These are phyloP conservation scores for Augiades crinisus DNA, from an alignment of 2,888 invertebrate genomes.

Conservation along the genomic window DNA sequence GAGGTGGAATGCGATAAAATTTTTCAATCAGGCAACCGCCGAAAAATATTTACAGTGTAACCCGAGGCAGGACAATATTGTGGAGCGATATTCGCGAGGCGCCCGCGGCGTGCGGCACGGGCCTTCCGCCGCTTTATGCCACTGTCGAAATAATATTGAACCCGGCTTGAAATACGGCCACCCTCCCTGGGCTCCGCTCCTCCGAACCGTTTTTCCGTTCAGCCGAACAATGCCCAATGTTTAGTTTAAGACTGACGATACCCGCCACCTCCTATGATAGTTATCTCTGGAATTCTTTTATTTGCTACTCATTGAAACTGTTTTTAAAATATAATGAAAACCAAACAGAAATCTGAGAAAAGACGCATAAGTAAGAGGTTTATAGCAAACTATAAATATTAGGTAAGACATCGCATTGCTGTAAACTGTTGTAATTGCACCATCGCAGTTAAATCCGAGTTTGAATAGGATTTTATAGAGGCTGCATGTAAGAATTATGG, in stretches of 20 bases:
- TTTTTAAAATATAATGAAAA: no score
- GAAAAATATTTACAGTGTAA: slow-evolving; percentile 79
- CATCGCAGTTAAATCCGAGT: slow-evolving; percentile 10
- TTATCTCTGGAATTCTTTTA: neutral
- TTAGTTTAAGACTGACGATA: slow-evolving; percentile 63
- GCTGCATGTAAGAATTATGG: slow-evolving; percentile 21
- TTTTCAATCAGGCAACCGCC: slow-evolving; percentile 77
- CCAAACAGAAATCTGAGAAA: no score
- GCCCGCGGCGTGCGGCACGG: slow-evolving; percentile 65
- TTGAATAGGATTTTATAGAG: slow-evolving; percentile 20
- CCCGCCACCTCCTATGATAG: slow-evolving; percentile 31
- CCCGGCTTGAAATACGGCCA: slow-evolving; percentile 76
- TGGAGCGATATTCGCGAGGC: slow-evolving; percentile 59
- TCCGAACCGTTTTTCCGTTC: slow-evolving; percentile 74
- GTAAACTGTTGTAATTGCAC: slow-evolving; percentile 18
- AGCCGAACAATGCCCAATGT: slow-evolving; percentile 68
- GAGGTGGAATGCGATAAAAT: slow-evolving; percentile 74
- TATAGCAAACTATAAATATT: slow-evolving; percentile 1
- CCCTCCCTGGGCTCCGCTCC: slow-evolving; percentile 49
- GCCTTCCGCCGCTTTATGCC: slow-evolving; percentile 73
- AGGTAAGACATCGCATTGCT: neutral
- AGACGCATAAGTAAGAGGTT: neutral
- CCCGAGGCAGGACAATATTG: slow-evolving; percentile 79
- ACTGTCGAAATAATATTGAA: slow-evolving; percentile 79
- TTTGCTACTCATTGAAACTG: no score